These are phyloP conservation scores for Buceros bicornis DNA, from an alignment of 2,797 vertebrate genomes.

Conservation along the genomic window DNA sequence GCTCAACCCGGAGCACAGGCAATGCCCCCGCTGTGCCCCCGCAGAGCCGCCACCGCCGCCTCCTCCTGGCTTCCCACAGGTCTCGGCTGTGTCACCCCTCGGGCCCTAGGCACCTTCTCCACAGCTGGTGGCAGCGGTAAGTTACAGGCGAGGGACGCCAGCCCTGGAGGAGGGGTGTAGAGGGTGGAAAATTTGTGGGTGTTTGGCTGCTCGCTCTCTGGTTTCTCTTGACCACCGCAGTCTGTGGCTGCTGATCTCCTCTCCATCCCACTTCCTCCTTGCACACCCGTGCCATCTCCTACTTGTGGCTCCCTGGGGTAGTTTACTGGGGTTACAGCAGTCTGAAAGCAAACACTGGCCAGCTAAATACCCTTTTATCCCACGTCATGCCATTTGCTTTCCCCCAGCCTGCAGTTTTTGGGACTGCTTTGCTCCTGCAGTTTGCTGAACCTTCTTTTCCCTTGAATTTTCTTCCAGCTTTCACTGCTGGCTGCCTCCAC, in stretches of 20 bases:
- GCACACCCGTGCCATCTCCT: accelerated
- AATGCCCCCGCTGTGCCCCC: background rate
- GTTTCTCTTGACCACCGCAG: background rate
- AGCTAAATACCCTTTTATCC: background rate
- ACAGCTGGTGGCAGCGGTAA: slow-evolving; percentile 13
- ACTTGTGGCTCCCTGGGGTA: background rate
- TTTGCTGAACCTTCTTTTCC: background rate
- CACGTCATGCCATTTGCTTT: background rate
- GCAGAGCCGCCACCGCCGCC: background rate
- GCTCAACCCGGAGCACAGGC: background rate
- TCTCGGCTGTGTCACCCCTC: background rate
- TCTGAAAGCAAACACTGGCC: background rate
- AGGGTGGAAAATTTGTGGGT: background rate
- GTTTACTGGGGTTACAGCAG: background rate
- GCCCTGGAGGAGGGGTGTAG: background rate
- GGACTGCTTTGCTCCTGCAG: background rate
- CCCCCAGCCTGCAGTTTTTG: background rate
- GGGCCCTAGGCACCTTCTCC: background rate
- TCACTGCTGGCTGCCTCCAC: background rate
- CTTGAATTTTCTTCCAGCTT: background rate
- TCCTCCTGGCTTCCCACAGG: background rate
- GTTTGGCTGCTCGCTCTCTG: background rate
- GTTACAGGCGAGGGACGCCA: background rate
- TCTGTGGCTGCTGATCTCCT: background rate
- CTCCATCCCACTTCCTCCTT: background rate